These are phyloP conservation scores for Coleophora deauratella DNA, from an alignment of 2,888 invertebrate genomes.

Conservation along the genomic window DNA sequence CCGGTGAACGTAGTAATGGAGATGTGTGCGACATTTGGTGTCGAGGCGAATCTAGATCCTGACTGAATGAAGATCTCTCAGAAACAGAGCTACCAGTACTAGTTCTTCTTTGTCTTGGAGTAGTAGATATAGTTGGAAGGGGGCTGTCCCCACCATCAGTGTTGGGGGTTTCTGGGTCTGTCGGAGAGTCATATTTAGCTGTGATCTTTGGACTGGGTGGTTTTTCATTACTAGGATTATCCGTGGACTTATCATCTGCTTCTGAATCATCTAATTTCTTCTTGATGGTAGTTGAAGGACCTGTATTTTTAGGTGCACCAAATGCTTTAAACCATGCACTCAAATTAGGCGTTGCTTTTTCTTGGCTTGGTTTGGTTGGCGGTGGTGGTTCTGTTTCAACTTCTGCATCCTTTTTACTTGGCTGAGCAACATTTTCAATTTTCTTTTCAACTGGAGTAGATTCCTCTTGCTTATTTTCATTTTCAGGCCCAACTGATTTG, in stretches of 20 bases:
- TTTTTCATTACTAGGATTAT: conserved; percentile 45
- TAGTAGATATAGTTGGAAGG: conserved; percentile 38
- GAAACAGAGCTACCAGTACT: conserved; percentile 88
- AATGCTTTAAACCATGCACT: conserved; percentile 96
- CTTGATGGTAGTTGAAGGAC: conserved; percentile 56
- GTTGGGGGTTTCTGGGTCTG: conserved; percentile 49
- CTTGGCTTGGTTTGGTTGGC: conserved; percentile 64
- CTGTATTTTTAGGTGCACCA: conserved; percentile 84
- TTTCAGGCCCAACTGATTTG: conserved; percentile 16
- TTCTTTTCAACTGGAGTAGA: conserved; percentile 29
- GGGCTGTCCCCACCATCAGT: conserved; percentile 62
- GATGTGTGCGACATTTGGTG: conserved; percentile 84
- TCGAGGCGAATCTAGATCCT: conserved; percentile 83
- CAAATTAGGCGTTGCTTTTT: conserved; percentile 86
- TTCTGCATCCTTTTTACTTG: conserved; percentile 51
- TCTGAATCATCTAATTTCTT: conserved; percentile 77
- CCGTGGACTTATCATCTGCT: conserved; percentile 49
- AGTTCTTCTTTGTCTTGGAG: conserved; percentile 77
- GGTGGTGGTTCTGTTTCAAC: conserved; percentile 52
- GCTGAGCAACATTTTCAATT: conserved; percentile 26
- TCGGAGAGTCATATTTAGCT: conserved; percentile 54
- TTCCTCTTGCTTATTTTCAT: conserved; percentile 14
- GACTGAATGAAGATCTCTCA: conserved; percentile 85
- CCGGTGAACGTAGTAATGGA: conserved; percentile 82
- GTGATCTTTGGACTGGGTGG: conserved; percentile 41